Base-by-base conservation (phyloP, 2,113 vertebrate species). In the Numida meleagris region DNA sequence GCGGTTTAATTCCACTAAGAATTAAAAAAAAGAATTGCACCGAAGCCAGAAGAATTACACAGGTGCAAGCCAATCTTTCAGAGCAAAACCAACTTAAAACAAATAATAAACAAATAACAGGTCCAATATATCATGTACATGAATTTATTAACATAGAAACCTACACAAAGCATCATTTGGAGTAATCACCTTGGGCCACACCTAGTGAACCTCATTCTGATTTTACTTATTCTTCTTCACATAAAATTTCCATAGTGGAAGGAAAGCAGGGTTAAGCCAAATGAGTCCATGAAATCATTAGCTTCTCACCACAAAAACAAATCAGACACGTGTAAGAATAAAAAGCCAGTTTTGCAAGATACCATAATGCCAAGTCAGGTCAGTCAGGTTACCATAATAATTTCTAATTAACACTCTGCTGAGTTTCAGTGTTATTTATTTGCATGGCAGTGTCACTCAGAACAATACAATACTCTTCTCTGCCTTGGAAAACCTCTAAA, bases 391-490 rank as follows among this genome's bases (percentile, higher is more conserved):
- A 85, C 51, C 29, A 17, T 93, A 96, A 94, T 85, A 90, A 88
- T 53, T 92, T 82, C 92, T 94, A 96, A 96, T 95, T 97, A 96
- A 93, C 43, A 70, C 91, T 89, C 89, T 93, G 86, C 62, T 85
- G 91, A 94, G 90, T 94, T 97, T 91, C 94, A 96, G 89, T 94
- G 91, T 93, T 93, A 95, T 75, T 93, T 95, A 90, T 88, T 93
- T 94, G 67, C 75, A 65, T 24, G 68, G 58, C 70, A 82, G 71
- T 74, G 88, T 87, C 89, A 94, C 89, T 67, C 58, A 77, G 53
- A 91, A 94, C 76, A 93, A 79, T 79, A 70, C 5, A 4, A 45
- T 38, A 51, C 14, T 83, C 43, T 29, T 89, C 79, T 25, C 33
- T 87, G 59, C 82, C 55, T 75, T 40, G 23, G 51, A 80, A 94